Evolutionary conservation across 1,140 invertebrate species (phyloP).

Genomic region (Drosophila ercepeae): DNA sequence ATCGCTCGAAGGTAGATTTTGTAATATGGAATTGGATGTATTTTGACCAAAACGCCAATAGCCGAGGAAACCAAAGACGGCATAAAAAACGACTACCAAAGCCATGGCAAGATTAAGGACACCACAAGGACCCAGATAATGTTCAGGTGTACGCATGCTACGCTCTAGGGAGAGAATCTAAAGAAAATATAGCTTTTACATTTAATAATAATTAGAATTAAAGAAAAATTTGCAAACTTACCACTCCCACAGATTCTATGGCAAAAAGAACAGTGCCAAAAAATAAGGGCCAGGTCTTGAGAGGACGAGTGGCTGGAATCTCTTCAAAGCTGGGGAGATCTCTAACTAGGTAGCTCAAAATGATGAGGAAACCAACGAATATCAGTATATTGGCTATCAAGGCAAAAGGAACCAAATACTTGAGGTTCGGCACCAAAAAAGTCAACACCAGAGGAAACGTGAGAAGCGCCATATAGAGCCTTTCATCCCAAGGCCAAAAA

Average conservation of each 20-base stretch:
- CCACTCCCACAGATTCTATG: conserved; percentile 54
- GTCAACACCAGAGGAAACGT: conserved; percentile 37
- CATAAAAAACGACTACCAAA: conserved; percentile 35
- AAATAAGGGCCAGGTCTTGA: conserved; percentile 16
- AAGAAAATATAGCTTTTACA: not conserved
- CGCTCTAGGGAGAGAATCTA: conserved; percentile 40
- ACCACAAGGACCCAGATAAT: conserved; percentile 49
- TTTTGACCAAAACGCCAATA: conserved; percentile 53
- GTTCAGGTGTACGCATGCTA: conserved; percentile 34
- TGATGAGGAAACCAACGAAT: conserved; percentile 5
- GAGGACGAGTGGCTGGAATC: conserved; percentile 20
- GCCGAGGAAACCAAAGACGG: conserved; percentile 50
- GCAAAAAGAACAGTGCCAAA: conserved; percentile 60
- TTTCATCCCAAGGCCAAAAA: conserved; percentile 32
- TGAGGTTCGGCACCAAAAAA: conserved; percentile 45
- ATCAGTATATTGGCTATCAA: conserved; percentile 36
- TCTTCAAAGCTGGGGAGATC: conserved; percentile 39
- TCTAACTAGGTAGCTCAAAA: conserved; percentile 20
- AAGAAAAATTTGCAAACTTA: not conserved
- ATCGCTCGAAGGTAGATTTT: conserved; percentile 46
- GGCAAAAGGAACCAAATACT: conserved; percentile 43
- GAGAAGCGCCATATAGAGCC: conserved; percentile 56
- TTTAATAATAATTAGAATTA: not conserved
- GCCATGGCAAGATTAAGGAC: conserved; percentile 53
- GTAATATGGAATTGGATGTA: conserved; percentile 34